Evolutionary conservation across 2,113 vertebrate species (phyloP).

Genomic region (Cinclus cinclus): DNA sequence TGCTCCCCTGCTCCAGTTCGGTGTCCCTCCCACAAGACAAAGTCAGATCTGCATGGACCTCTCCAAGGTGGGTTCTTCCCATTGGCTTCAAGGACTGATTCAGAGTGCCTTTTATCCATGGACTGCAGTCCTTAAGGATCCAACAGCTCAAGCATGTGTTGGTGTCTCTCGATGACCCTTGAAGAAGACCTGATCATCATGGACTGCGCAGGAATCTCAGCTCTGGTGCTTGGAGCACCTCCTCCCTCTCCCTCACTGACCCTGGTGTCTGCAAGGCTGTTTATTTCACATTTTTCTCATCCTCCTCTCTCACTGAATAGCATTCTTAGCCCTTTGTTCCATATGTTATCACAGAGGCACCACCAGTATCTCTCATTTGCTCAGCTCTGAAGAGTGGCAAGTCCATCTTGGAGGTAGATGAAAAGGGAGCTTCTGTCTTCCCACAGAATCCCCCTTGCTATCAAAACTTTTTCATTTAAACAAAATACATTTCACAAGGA

Average conservation of each 20-base stretch:
- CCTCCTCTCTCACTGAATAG: rapidly evolving
- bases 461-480: neutral
- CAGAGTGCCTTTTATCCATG: rapidly evolving
- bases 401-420: rapidly evolving
- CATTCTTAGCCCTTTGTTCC: neutral
- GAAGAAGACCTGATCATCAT: neutral
- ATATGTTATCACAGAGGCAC: neutral
- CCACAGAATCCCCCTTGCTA: rapidly evolving
- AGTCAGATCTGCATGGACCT: neutral
- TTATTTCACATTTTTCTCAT: neutral
- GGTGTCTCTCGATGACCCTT: neutral
- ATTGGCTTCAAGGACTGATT: neutral
- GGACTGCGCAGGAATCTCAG: neutral
- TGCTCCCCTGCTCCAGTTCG: neutral
- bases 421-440: neutral
- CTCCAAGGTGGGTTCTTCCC: neutral
- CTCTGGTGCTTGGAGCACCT: rapidly evolving
- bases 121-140: neutral
- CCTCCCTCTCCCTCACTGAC: neutral
- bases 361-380: neutral
- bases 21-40: neutral
- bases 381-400: neutral
- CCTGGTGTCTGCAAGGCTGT: neutral
- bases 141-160: neutral
- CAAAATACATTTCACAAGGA: neutral